A percentile compares a stretch with the other conserved stretches of the same genome.
phyloP scores from a whole-genome alignment of 2,797 vertebrate genomes.

The Pipistrellus nathusii region DNA sequence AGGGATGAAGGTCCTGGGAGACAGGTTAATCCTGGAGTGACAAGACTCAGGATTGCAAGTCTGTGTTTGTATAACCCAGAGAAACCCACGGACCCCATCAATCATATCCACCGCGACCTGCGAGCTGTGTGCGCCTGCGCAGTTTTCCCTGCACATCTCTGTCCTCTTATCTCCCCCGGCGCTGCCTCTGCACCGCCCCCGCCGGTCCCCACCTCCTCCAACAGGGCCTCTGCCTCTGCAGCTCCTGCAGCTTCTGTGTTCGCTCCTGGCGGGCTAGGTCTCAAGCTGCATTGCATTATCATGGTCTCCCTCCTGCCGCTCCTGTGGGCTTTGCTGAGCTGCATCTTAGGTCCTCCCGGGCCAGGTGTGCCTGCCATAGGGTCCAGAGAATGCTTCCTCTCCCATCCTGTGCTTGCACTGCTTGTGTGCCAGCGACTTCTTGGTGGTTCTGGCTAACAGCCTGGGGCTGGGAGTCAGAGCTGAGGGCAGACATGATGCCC shows the following conservation, averaged over 20 bases:
- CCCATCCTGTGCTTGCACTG: not conserved
- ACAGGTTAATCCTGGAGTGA: slow-evolving; percentile 46
- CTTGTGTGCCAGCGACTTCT: slow-evolving; percentile 34
- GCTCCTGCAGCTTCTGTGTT: not conserved
- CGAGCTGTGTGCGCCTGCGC: not conserved
- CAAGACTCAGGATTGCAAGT: slow-evolving; percentile 42
- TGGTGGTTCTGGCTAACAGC: slow-evolving; percentile 55
- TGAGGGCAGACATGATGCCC: slow-evolving; percentile 61
- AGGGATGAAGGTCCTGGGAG: slow-evolving; percentile 1
- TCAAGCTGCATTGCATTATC: too few species aligned
- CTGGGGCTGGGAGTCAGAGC: slow-evolving; percentile 12
- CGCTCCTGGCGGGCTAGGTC: not conserved
- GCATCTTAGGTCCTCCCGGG: not conserved
- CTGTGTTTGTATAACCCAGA: slow-evolving; percentile 46
- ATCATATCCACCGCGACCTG: not conserved
- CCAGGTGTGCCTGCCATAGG: not conserved
- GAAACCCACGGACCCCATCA: slow-evolving; percentile 27
- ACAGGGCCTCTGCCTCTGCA: not conserved
- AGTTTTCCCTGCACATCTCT: not conserved
- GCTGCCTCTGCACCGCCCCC: not conserved
- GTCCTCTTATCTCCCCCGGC: not conserved
- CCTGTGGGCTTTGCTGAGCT: not conserved
- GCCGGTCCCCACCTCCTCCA: not conserved
- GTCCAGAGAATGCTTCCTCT: not conserved
- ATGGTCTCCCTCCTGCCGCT: too few species aligned